Evolutionary conservation across 2,113 vertebrate species (phyloP).

Genomic region (Equus przewalskii): DNA sequence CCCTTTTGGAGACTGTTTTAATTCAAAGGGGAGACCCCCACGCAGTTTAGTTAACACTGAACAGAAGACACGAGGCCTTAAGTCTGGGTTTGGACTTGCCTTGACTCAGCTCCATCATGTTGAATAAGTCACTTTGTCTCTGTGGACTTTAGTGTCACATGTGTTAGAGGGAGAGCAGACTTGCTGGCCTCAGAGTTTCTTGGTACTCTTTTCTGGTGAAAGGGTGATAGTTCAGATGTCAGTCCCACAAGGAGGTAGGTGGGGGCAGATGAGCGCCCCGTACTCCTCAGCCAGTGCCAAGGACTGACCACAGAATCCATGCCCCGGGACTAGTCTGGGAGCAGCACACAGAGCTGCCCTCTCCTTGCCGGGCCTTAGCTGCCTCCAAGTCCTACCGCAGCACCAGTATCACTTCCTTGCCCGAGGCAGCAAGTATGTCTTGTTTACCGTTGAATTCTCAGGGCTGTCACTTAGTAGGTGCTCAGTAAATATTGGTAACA

Average conservation of each 20-base stretch:
- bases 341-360: not conserved
- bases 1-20: not conserved
- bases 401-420: not conserved
- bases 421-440: not conserved
- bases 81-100: not conserved
- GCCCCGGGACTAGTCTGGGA: too few species aligned
- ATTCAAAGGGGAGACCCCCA: not conserved
- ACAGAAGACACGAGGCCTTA: not conserved
- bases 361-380: not conserved
- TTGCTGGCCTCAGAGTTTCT: not conserved
- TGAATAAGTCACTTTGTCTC: not conserved
- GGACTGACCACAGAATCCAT: not conserved
- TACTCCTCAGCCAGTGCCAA: not conserved
- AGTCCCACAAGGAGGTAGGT: not conserved
- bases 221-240: not conserved
- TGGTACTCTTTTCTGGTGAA: not conserved
- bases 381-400: not conserved
- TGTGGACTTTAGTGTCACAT: not conserved
- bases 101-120: not conserved
- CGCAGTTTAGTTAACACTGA: not conserved
- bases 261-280: not conserved
- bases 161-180: not conserved
- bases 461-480: not conserved
- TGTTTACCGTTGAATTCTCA: not conserved
- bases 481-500: not conserved